These are phyloP conservation scores for Poeciliopsis turrubarensis DNA, from an alignment of 2,113 vertebrate genomes.

Conservation along the genomic window DNA sequence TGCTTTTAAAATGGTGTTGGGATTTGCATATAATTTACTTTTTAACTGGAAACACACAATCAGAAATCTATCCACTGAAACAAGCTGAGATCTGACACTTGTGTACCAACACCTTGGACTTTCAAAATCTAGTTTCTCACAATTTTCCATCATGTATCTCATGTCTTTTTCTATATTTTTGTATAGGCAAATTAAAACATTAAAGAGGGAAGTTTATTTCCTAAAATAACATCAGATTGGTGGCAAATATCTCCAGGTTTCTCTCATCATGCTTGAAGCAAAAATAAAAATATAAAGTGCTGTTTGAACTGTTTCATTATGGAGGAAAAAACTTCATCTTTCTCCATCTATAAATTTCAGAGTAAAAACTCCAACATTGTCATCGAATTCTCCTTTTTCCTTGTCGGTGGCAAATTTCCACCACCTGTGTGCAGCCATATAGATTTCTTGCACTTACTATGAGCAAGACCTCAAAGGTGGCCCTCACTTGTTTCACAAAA, in stretches of 20 bases:
- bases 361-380: constrained; percentile 9
- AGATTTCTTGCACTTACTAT: constrained; percentile 49
- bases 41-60: too few species aligned
- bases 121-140: neutral
- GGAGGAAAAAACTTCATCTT: constrained; percentile 9
- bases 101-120: neutral
- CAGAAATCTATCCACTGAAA: neutral
- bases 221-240: neutral
- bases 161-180: neutral
- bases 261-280: neutral
- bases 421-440: neutral
- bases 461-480: constrained; percentile 28
- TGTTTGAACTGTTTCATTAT: constrained; percentile 3
- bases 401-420: constrained; percentile 13
- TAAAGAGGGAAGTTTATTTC: too few species aligned
- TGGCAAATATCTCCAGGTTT: neutral
- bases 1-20: too few species aligned
- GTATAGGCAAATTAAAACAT: neutral
- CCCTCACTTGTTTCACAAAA: constrained; percentile 25
- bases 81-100: neutral
- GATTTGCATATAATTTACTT: too few species aligned
- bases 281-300: neutral
- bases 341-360: constrained; percentile 15
- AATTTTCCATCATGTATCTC: neutral
- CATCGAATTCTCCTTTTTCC: constrained; percentile 18